Percentiles rank a stretch among this genome's conserved stretches.
Conservation (phyloP, 2,113 vertebrate species). For the Dicrurus megarhynchus region DNA sequence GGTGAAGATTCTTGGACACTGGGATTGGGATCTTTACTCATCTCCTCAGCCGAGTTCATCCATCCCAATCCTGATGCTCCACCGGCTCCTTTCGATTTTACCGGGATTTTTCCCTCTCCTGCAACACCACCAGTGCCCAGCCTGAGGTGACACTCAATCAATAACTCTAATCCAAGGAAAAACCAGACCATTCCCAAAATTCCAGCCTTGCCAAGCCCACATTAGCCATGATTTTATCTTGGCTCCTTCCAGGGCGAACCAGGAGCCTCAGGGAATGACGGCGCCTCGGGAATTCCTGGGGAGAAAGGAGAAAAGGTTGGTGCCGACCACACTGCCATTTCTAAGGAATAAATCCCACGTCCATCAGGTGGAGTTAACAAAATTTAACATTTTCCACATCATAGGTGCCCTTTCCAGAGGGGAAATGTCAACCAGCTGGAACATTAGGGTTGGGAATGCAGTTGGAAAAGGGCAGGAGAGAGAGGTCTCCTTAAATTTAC, state of each 20-base stretch:
- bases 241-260: constrained; percentile 73
- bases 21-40: background rate
- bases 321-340: background rate
- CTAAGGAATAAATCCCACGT: background rate
- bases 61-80: background rate
- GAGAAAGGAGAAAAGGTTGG: constrained; percentile 84
- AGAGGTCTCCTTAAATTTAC: background rate
- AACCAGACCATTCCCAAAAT: background rate
- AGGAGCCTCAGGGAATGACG: constrained; percentile 74
- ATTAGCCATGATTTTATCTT: background rate
- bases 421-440: background rate
- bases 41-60: rapidly evolving
- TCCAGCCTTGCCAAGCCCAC: background rate
- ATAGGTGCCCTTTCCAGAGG: background rate
- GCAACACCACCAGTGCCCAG: background rate
- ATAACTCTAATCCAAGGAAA: background rate
- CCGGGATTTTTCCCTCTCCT: background rate
- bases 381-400: background rate
- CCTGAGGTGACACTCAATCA: background rate
- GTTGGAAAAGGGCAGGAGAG: background rate
- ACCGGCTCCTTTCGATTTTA: background rate
- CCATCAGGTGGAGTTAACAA: background rate
- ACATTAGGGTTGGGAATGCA: background rate
- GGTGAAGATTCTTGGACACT: background rate
- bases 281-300: constrained; percentile 72